These are phyloP conservation scores for Gastrophryne carolinensis DNA, from an alignment of 2,797 vertebrate genomes.

Conservation along the genomic window DNA sequence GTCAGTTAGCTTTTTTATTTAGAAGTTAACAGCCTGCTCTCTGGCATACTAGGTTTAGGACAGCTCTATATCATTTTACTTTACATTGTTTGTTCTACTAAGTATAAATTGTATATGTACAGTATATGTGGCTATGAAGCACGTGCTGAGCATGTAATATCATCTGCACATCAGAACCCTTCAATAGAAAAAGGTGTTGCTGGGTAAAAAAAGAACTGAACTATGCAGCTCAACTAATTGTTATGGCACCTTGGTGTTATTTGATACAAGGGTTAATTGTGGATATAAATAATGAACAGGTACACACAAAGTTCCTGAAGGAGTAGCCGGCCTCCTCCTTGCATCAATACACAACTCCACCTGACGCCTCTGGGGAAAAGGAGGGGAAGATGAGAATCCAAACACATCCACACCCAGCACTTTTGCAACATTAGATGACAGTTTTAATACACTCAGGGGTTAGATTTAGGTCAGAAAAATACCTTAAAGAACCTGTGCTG, in stretches of 20 bases:
- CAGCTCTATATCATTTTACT: no score
- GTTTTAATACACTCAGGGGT: constrained; percentile 51
- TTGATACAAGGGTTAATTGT: constrained; percentile 41
- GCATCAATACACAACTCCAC: constrained; percentile 46
- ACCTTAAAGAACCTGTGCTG: constrained; percentile 48
- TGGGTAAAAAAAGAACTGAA: background rate
- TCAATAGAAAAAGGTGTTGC: background rate
- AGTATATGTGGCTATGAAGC: no score
- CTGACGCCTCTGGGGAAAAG: constrained; percentile 52
- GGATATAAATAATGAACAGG: constrained; percentile 24
- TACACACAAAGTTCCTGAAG: constrained; percentile 39
- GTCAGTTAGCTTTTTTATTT: no score
- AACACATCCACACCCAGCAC: constrained; percentile 54
- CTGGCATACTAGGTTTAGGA: no score
- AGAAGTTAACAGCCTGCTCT: no score
- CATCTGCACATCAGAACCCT: no score
- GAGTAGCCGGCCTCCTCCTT: constrained; percentile 42
- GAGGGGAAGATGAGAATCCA: constrained; percentile 48
- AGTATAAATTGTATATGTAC: no score
- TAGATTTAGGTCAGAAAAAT: constrained; percentile 53
- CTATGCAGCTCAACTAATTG: constrained; percentile 31
- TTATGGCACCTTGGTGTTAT: constrained; percentile 37
- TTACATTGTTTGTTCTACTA: no score
- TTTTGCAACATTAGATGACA: constrained; percentile 47
- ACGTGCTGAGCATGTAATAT: background rate